Conservation (phyloP, 2,888 invertebrate genomes). For the Elmis aenea region DNA sequence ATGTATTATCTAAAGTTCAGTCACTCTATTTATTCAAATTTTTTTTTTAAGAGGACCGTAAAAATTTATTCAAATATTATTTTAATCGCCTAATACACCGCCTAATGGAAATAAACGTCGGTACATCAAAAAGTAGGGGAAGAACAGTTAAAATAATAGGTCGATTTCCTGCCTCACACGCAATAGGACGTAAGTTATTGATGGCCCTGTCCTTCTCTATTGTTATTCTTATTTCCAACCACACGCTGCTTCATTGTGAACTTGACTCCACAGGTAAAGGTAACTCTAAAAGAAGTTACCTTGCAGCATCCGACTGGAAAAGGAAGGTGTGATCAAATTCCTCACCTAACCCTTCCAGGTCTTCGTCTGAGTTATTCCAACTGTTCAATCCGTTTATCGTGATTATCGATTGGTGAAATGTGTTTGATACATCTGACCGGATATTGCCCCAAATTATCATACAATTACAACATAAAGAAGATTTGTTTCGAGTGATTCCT, state of each 20-base stretch:
- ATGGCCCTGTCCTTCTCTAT: not conserved
- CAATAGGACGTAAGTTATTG: not conserved
- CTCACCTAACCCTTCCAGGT: conserved; percentile 13
- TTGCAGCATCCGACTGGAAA: conserved; percentile 8
- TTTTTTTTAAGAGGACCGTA: too few relatives aligned
- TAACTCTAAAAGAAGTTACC: conserved; percentile 3
- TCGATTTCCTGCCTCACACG: not conserved
- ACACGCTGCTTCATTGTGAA: not conserved
- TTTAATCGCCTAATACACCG: too few relatives aligned
- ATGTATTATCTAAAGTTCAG: too few relatives aligned
- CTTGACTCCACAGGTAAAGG: conserved; percentile 1
- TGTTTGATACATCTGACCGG: not conserved
- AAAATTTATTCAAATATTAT: too few relatives aligned
- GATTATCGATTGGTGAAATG: not conserved
- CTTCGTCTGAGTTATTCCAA: conserved; percentile 13
- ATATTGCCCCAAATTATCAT: not conserved
- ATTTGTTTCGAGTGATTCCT: not conserved
- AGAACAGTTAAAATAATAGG: not conserved
- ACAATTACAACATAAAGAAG: not conserved
- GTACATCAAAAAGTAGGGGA: not conserved
- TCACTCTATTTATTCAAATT: too few relatives aligned
- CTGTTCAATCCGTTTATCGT: conserved; percentile 5
- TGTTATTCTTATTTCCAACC: not conserved
- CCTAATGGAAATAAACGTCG: not conserved
- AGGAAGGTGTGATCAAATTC: conserved; percentile 20